phyloP scores from a whole-genome alignment of 2,888 invertebrate genomes.

The Alviniconcha strummeri region DNA sequence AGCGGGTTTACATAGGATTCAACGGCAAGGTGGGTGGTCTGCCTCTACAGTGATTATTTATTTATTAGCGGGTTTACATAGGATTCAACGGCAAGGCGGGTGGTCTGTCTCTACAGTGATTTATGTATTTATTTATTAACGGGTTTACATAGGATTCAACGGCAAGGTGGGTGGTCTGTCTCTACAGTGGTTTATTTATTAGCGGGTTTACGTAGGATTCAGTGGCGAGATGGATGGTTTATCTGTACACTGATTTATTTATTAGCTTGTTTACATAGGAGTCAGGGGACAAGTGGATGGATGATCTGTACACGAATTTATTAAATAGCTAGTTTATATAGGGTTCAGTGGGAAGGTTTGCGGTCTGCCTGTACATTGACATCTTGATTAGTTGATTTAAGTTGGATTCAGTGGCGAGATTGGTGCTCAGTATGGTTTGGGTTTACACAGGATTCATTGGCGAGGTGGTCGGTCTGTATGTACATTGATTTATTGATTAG shows the following conservation, averaged over 20 bases:
- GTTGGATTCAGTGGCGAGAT: slow-evolving; percentile 37
- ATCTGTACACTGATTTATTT: neutral
- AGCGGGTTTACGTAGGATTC: neutral
- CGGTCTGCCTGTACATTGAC: neutral
- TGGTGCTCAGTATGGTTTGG: neutral
- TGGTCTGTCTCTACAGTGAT: neutral
- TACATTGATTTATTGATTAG: neutral
- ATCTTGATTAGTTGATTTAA: neutral
- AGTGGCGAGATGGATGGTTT: neutral
- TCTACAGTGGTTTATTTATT: neutral
- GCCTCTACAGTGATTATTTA: neutral
- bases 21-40: neutral
- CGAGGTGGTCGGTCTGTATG: neutral
- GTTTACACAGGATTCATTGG: neutral
- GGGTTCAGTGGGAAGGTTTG: slow-evolving; percentile 2
- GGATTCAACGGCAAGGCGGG: neutral
- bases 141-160: no score
- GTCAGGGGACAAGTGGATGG: neutral
- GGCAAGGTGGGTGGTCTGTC: neutral
- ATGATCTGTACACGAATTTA: neutral
- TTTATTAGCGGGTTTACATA: neutral
- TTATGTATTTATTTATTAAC: neutral
- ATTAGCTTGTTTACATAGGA: no score
- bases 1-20: no score
- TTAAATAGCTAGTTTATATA: no score